Percentiles rank a stretch among this genome's conserved stretches.
Conservation (phyloP, 2,888 invertebrate genomes). For the Scelioninae gen. 2 region DNA sequence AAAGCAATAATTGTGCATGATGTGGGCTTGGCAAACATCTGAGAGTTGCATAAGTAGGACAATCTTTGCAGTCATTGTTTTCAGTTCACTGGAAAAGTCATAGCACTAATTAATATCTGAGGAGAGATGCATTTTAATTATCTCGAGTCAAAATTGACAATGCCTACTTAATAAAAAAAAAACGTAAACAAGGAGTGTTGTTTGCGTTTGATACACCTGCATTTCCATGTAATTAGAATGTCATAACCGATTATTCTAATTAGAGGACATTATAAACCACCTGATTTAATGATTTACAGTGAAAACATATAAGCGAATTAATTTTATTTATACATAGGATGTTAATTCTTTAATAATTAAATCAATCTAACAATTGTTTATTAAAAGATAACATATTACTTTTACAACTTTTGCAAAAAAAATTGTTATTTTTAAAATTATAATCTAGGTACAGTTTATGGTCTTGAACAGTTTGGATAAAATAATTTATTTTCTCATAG, state of each 20-base stretch:
- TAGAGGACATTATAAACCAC: too few species aligned
- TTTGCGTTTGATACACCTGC: conserved; percentile 1
- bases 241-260: too few species aligned
- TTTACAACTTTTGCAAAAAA: too few species aligned
- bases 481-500: too few species aligned
- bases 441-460: too few species aligned
- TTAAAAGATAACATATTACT: too few species aligned
- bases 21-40: conserved; percentile 58
- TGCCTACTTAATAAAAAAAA: conserved; percentile 35
- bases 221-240: conserved; percentile 8
- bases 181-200: conserved; percentile 7
- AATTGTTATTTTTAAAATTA: too few species aligned
- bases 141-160: conserved; percentile 57
- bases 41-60: conserved; percentile 63
- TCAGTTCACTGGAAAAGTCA: conserved; percentile 48
- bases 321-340: background rate
- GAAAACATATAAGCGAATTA: too few species aligned
- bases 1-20: conserved; percentile 60
- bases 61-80: conserved; percentile 59
- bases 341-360: too few species aligned
- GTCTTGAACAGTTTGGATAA: too few species aligned
- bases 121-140: conserved; percentile 51
- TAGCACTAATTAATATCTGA: conserved; percentile 53
- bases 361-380: too few species aligned
- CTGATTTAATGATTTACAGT: too few species aligned